Evolutionary conservation across 2,888 invertebrate species (phyloP).

Genomic region (Apantesis nais): DNA sequence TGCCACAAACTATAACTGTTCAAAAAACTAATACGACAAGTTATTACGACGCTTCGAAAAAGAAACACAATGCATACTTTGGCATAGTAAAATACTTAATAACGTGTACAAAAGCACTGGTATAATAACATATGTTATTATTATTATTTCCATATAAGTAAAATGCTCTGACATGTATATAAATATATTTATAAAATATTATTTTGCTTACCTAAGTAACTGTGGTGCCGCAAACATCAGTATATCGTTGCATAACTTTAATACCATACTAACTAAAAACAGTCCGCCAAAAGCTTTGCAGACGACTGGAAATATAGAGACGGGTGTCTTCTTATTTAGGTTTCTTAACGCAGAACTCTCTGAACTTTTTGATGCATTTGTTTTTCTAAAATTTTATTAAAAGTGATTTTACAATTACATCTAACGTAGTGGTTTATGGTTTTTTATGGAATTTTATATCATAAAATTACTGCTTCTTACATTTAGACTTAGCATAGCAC

Average conservation of each 20-base stretch:
- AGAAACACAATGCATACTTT: too few relatives aligned
- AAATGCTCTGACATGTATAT: too few relatives aligned
- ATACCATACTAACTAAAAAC: constrained; percentile 10
- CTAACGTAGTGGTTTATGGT: background rate
- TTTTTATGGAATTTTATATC: background rate
- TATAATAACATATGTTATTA: too few relatives aligned
- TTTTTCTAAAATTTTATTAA: constrained; percentile 4
- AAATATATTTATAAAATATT: background rate
- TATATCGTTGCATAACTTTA: constrained; percentile 3
- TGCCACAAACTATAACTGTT: too few relatives aligned
- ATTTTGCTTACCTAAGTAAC: constrained; percentile 11
- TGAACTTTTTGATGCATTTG: constrained; percentile 60
- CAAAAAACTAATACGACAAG: too few relatives aligned
- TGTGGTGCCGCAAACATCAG: constrained; percentile 7
- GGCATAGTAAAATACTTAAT: too few relatives aligned
- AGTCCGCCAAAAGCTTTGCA: constrained; percentile 72
- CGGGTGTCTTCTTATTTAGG: background rate
- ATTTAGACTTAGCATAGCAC: too few relatives aligned
- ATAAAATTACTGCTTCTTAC: background rate
- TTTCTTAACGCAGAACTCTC: constrained; percentile 90
- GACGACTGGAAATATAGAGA: constrained; percentile 6
- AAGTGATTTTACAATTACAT: background rate
- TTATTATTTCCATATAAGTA: too few relatives aligned
- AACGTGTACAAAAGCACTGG: too few relatives aligned
- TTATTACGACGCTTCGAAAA: too few relatives aligned